Evolutionary conservation across 2,113 vertebrate genomes (phyloP).

Genomic region (Tragelaphus buxtoni): DNA sequence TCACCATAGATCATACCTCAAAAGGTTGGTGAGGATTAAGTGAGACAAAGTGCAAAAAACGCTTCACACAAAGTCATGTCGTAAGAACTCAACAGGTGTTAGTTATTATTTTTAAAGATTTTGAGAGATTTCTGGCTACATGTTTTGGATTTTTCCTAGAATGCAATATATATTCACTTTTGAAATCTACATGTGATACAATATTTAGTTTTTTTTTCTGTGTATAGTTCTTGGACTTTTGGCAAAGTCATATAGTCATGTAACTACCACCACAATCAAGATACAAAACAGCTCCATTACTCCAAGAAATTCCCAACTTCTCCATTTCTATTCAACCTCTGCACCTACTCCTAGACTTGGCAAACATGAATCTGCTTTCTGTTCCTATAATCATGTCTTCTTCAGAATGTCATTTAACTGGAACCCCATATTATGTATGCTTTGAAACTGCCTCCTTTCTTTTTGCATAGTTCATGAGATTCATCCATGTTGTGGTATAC

Average conservation of each 20-base stretch:
- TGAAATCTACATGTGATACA: background rate
- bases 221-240: background rate
- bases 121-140: background rate
- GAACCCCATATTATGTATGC: background rate
- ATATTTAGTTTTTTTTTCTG: background rate
- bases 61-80: no score
- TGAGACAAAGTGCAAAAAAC: background rate
- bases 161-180: background rate
- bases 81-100: background rate
- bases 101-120: background rate
- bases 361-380: background rate
- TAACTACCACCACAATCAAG: background rate
- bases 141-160: background rate
- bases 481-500: background rate
- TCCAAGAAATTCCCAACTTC: background rate
- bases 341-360: background rate
- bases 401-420: slow-evolving; percentile 2
- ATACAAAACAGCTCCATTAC: background rate
- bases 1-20: background rate
- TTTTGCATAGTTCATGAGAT: background rate
- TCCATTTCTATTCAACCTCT: background rate
- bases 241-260: background rate
- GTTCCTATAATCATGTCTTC: background rate
- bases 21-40: background rate
- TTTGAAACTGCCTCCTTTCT: background rate